Evolutionary conservation across 2,797 vertebrate species (phyloP).

Genomic region (Scyliorhinus canicula): DNA sequence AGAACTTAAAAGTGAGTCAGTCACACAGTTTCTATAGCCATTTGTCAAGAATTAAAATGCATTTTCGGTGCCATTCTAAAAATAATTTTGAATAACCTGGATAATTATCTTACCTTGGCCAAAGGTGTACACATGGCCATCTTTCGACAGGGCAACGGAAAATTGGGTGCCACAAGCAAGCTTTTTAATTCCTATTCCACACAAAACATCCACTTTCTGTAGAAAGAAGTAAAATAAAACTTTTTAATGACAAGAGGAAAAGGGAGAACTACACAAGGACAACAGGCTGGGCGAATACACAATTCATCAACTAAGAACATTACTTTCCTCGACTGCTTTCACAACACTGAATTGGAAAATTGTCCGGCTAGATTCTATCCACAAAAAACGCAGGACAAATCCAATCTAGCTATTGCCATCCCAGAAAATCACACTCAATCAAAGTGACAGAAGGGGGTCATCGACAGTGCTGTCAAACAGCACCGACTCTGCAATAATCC

Average conservation of each 20-base stretch:
- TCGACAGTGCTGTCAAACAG: no score
- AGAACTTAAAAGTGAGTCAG: background rate
- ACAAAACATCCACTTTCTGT: conserved; percentile 73
- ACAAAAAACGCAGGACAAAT: background rate
- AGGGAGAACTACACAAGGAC: background rate
- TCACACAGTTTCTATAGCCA: background rate
- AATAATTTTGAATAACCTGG: background rate
- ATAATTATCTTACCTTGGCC: conserved; percentile 62
- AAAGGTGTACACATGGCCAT: conserved; percentile 71
- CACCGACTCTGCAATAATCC: background rate
- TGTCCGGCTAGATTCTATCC: background rate
- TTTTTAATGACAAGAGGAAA: background rate
- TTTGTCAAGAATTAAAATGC: background rate
- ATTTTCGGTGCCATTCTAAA: background rate
- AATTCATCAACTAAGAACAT: background rate
- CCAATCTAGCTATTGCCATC: background rate
- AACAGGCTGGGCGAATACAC: background rate
- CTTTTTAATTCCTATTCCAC: conserved; percentile 72
- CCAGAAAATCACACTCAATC: no score
- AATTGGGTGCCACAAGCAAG: conserved; percentile 75
- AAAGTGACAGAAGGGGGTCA: no score
- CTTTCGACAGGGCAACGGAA: conserved; percentile 70
- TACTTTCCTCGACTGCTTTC: background rate
- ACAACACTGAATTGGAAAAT: background rate
- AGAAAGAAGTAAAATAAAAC: conserved; percentile 30